Conservation (phyloP, 2,888 invertebrate genomes). For the Xanthostigma xanthostigma region DNA sequence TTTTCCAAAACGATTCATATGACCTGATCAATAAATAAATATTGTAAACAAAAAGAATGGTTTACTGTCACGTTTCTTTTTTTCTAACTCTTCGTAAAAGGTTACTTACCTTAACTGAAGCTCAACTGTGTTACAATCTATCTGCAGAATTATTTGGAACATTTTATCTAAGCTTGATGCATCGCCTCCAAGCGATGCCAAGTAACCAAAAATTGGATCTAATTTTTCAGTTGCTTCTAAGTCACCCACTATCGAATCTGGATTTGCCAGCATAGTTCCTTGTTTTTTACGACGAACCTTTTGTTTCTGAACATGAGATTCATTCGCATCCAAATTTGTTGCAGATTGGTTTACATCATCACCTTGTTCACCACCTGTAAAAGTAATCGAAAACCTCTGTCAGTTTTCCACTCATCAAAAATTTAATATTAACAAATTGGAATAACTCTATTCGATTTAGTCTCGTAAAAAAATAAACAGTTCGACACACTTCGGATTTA, state of each 20-base stretch:
- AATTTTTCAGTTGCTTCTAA: constrained; percentile 11
- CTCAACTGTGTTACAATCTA: constrained; percentile 30
- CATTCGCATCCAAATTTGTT: too few species aligned
- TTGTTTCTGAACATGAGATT: too few species aligned
- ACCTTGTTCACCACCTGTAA: too few species aligned
- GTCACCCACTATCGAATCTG: not conserved
- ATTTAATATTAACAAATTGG: too few species aligned
- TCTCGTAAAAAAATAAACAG: too few species aligned
- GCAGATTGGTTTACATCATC: too few species aligned
- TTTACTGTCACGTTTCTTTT: constrained; percentile 13
- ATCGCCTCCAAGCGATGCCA: constrained; percentile 42
- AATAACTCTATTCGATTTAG: too few species aligned
- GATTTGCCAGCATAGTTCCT: not conserved
- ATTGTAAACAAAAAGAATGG: constrained; percentile 24
- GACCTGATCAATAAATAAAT: constrained; percentile 9
- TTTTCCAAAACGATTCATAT: constrained; percentile 10
- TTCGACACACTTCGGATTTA: too few species aligned
- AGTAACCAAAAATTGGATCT: constrained; percentile 45
- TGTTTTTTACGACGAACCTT: not conserved
- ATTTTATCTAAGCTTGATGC: constrained; percentile 44
- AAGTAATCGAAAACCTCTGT: too few species aligned
- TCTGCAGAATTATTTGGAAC: constrained; percentile 40
- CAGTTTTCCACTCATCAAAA: too few species aligned
- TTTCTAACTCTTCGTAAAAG: constrained; percentile 10
- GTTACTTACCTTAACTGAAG: constrained; percentile 29